phyloP scores from a whole-genome alignment of 2,888 invertebrate genomes.

The Capitulum mitella region DNA sequence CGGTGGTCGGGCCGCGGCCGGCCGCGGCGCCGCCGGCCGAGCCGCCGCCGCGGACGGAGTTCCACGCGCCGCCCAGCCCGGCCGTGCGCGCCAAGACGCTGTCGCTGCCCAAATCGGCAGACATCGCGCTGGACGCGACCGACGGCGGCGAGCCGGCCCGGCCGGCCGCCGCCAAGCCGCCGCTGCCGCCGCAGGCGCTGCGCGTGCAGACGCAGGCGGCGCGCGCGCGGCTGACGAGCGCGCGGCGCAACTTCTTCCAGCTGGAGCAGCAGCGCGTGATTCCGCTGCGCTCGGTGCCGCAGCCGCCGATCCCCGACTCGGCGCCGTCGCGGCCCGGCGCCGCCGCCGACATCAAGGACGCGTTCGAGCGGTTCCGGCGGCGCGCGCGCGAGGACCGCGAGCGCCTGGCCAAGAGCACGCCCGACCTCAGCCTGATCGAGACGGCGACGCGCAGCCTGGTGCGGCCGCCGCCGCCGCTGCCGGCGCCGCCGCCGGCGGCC shows the following conservation, averaged over 20 bases:
- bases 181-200: conserved; percentile 34
- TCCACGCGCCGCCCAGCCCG: conserved; percentile 13
- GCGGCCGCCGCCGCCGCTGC: neutral
- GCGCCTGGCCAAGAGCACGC: conserved; percentile 42
- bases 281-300: conserved; percentile 25
- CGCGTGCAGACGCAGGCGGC: conserved; percentile 38
- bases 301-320: conserved; percentile 23
- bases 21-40: neutral
- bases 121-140: conserved; percentile 28
- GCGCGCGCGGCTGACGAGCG: conserved; percentile 33
- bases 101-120: conserved; percentile 45
- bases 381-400: conserved; percentile 35
- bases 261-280: conserved; percentile 32
- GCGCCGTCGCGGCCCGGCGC: conserved; percentile 22
- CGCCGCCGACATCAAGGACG: conserved; percentile 33
- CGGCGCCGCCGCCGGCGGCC: neutral
- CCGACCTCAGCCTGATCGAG: conserved; percentile 39
- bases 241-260: conserved; percentile 34
- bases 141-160: conserved; percentile 1
- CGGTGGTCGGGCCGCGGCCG: neutral
- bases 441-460: conserved; percentile 32
- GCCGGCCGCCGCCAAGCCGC: conserved; percentile 32
- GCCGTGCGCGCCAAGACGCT: conserved; percentile 1
- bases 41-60: neutral
- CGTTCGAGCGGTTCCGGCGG: conserved; percentile 34